phyloP scores from a whole-genome alignment of 2,113 vertebrate genomes.

The Eulacestoma nigropectus region DNA sequence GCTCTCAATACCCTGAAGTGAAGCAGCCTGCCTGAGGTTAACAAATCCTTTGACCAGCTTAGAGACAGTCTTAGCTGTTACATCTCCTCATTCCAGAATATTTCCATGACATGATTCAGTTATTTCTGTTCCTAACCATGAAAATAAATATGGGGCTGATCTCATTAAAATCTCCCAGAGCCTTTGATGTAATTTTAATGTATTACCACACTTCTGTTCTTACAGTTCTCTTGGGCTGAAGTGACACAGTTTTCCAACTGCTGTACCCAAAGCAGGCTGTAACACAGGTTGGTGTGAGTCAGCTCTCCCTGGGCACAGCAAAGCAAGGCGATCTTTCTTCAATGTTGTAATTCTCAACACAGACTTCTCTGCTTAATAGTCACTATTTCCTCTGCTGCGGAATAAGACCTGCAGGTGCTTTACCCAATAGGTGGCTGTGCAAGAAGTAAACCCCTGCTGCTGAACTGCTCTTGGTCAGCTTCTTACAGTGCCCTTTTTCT shows the following conservation, averaged over 20 bases:
- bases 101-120: slow-evolving; percentile 45
- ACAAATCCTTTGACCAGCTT: neutral
- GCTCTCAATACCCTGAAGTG: neutral
- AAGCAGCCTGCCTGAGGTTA: neutral
- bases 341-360: neutral
- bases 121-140: slow-evolving; percentile 52
- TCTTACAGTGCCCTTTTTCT: neutral
- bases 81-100: slow-evolving; percentile 19
- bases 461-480: neutral
- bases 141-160: slow-evolving; percentile 40
- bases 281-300: neutral
- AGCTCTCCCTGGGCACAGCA: neutral
- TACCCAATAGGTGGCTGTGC: neutral
- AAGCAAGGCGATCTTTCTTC: neutral
- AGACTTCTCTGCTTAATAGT: neutral
- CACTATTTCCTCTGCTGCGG: neutral
- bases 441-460: neutral
- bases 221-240: slow-evolving; percentile 47
- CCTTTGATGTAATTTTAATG: slow-evolving; percentile 59
- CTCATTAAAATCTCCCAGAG: slow-evolving; percentile 47
- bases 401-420: neutral
- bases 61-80: neutral
- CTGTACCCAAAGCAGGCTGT: neutral
- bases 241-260: slow-evolving; percentile 44
- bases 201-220: neutral